phyloP scores from a whole-genome alignment of 2,113 vertebrate genomes.

The Aspiorhynchus laticeps region DNA sequence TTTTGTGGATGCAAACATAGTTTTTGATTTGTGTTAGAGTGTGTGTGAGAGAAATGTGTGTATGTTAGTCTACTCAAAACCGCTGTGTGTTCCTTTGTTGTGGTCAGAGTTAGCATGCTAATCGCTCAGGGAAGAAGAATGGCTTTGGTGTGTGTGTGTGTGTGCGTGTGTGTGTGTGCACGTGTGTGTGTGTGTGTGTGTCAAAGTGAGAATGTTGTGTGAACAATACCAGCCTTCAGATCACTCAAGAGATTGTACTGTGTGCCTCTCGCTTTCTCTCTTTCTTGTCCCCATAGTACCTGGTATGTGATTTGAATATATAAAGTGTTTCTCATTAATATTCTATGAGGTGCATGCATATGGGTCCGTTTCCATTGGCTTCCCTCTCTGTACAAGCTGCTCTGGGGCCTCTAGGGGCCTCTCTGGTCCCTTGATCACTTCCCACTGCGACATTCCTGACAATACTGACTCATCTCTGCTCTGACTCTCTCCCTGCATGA shows the following conservation, averaged over 20 bases:
- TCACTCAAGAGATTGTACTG: background rate
- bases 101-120: constrained; percentile 35
- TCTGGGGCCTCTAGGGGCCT: background rate
- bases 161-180: constrained; percentile 30
- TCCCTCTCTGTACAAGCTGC: background rate
- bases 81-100: background rate
- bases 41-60: background rate
- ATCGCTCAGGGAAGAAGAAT: constrained; percentile 47
- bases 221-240: constrained; percentile 51
- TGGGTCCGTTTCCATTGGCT: constrained; percentile 1
- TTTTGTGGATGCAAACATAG: background rate
- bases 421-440: constrained; percentile 24
- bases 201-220: constrained; percentile 7
- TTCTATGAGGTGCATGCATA: constrained; percentile 9
- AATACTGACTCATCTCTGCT: constrained; percentile 13
- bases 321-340: constrained; percentile 33
- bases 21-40: background rate
- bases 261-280: background rate
- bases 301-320: constrained; percentile 35
- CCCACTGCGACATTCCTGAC: constrained; percentile 7
- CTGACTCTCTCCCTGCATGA: background rate
- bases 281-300: constrained; percentile 15
- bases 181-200: constrained; percentile 19
- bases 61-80: background rate
- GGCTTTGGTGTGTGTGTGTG: constrained; percentile 34